Evolutionary conservation across 1,140 invertebrate species (phyloP), one percentile per base, ranked within the genome.

Genomic region (Ruditapes philippinarum): DNA sequence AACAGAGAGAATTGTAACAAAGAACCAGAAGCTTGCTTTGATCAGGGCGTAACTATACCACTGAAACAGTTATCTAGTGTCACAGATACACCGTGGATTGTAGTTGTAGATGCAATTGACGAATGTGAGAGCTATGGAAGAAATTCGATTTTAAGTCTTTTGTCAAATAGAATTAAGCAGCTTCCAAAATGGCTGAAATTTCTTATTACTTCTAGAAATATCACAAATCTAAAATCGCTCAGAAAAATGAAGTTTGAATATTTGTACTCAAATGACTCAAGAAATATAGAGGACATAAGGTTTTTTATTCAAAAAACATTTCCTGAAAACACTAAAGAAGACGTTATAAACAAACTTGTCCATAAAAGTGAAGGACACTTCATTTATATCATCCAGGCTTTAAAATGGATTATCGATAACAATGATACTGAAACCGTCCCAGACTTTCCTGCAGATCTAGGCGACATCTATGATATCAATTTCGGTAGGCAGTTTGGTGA

Each of bases 391-490:
- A 38, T 84, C 9, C 81, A 84, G 14, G 65, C 62, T 42, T 25
- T 84, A 14, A 73, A 45, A n/a, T 73, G 40, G 11, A 28, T 84
- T n/a, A n/a, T 51, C 4, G 38, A 42, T 14, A 45, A 4, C n/a
- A 25, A 17, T 4, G 28, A 73, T 51, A 42, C 17, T 22, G 31
- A 51, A n/a, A 33, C 0, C 19, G 38, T 38, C 40, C 28, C 65
- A 33, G 28, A 84, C 33, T 22, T 84, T 45, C 81, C 81, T 12
- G 14, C 14, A 70, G 45, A 54, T 33, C 60, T 84, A 17, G 60
- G n/a, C 4, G 40, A 84, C 40, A 70, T 84, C 4, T 84, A 84
- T 62, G 81, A 84, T 33, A 84, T 84, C 0, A 70, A 84, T 38
- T 84, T 84, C 54, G 65, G 73, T 17, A 70, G 81, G 31, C 62